Percentiles rank a stretch among this genome's conserved stretches.
Conservation (phyloP, 2,113 vertebrate species). For the Colistium nudipinnis region DNA sequence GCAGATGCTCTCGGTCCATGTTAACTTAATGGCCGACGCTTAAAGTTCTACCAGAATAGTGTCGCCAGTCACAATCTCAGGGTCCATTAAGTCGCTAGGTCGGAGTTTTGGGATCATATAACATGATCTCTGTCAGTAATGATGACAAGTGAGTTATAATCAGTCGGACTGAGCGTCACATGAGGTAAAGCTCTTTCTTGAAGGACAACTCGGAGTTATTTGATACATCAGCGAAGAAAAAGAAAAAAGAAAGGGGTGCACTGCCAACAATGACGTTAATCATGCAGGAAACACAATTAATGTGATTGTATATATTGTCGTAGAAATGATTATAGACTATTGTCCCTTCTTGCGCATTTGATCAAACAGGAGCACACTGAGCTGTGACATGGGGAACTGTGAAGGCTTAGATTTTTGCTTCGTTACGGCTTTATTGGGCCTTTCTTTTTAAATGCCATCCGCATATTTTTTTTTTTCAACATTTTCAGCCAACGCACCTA, state of each 20-base stretch:
- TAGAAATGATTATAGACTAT: not conserved
- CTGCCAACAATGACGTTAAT: not conserved
- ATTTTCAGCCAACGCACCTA: slow-evolving; percentile 20
- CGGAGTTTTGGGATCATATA: slow-evolving; percentile 6
- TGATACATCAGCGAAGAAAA: not conserved
- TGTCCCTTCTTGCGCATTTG: not conserved
- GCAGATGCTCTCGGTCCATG: not conserved
- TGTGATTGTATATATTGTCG: too few species aligned
- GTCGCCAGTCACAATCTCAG: not conserved
- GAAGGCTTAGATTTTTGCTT: not conserved
- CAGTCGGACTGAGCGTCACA: not conserved
- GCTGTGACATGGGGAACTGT: not conserved
- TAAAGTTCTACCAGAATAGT: not conserved
- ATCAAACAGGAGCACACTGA: not conserved
- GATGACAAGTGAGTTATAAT: slow-evolving; percentile 14
- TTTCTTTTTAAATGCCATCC: slow-evolving; percentile 30
- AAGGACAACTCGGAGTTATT: not conserved
- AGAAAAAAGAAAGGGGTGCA: not conserved
- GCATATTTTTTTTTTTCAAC: slow-evolving; percentile 24
- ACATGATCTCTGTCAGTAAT: not conserved
- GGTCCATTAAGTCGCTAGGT: slow-evolving; percentile 2
- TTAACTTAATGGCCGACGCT: not conserved
- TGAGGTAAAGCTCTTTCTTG: slow-evolving; percentile 1
- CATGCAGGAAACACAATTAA: too few species aligned
- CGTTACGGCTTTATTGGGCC: not conserved